These are phyloP conservation scores for Caenorhabditis tropicalis DNA, from an alignment of 1,140 invertebrate genomes.

Conservation along the genomic window DNA sequence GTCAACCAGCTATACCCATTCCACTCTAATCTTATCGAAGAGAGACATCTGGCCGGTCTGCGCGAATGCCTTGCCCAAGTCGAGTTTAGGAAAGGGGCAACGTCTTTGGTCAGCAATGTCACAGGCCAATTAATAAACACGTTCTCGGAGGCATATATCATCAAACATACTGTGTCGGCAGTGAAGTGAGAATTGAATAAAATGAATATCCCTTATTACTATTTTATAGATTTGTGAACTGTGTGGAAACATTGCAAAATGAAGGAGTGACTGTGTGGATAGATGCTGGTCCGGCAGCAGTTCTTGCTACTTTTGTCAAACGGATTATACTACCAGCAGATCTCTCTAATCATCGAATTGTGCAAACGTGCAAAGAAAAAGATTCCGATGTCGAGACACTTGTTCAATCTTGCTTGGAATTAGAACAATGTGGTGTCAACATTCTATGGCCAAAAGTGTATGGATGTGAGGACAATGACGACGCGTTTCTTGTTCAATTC, in stretches of 20 bases:
- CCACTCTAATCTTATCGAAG: constrained; percentile 54
- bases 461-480: not conserved
- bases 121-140: constrained; percentile 42
- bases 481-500: not conserved
- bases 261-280: constrained; percentile 47
- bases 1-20: constrained; percentile 55
- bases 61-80: not conserved
- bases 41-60: constrained; percentile 29
- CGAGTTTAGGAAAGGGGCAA: constrained; percentile 18
- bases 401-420: constrained; percentile 19
- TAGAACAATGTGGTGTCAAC: not conserved
- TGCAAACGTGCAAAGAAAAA: constrained; percentile 45
- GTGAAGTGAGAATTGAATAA: constrained; percentile 3
- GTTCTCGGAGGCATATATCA: constrained; percentile 43
- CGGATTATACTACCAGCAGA: constrained; percentile 4
- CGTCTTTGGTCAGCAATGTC: constrained; percentile 54
- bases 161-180: constrained; percentile 44
- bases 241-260: constrained; percentile 20
- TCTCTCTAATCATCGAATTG: constrained; percentile 5
- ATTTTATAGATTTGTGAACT: constrained; percentile 35
- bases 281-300: constrained; percentile 42
- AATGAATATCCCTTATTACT: not conserved
- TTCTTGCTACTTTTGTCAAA: constrained; percentile 18
- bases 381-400: not conserved
- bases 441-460: constrained; percentile 18